Evolutionary conservation across 2,797 vertebrate species (phyloP), one percentile per base, ranked within the genome.

Genomic region (Philypnodon macrostomus): DNA sequence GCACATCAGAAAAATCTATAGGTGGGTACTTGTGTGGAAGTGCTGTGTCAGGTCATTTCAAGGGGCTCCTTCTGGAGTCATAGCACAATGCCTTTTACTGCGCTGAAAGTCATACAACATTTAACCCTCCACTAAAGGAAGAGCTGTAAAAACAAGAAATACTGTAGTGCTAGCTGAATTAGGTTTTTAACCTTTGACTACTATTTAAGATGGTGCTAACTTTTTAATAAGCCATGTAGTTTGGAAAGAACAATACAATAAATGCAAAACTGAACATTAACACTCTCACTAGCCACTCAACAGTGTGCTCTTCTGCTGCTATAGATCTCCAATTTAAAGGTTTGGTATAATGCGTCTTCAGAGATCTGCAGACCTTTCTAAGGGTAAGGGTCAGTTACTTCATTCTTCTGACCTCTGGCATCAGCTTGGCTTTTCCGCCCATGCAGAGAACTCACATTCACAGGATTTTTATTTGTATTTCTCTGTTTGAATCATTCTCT

Each of bases 31-130:
- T 77, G 44, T 72, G 68, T 66, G 52, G 66, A 85, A 77, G 67
- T 77, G 79, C 78, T 73, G 74, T 16, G 67, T 84, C 76, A 80
- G 76, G 73, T 75, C 67, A 51, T 71, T 77, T 56, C 36, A 58
- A 61, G 68, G 71, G 53, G 73, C 76, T 67, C n/a, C n/a, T n/a
- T n/a, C n/a, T n/a, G n/a, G n/a, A n/a, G n/a, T n/a, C 58, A 18
- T 47, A 30, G 66, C 49, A 62, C 67, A 60, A 47, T 27, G 19
- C 24, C 53, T 79, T 70, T 68, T 54, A 73, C 57, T 71, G 68
- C 58, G 48, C n/a, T 37, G 45, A 42, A 55, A 38, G 61, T 44
- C 54, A 58, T 10, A 36, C 14, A 36, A 26, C 24, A 27, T 16
- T 29, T 42, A 27, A 16, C 5, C 62, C 30, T 38, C 27, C 35